Evolutionary conservation across 2,113 vertebrate genomes (phyloP), one percentile per base, ranked within the genome.

Genomic region (Periophthalmodon schlosseri): DNA sequence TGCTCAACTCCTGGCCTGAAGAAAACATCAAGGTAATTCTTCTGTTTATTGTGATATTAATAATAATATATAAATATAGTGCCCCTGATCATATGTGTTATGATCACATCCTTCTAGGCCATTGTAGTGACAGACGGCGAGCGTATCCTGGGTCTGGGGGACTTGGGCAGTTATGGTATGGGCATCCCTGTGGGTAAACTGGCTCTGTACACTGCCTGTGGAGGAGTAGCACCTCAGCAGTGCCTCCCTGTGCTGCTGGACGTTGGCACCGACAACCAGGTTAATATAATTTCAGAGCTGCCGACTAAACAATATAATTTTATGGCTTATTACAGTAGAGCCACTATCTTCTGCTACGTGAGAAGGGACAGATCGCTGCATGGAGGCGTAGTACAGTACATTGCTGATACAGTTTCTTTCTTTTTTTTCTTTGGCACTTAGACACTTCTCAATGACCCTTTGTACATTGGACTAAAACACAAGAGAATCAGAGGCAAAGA

Each of bases 71-170:
- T 44, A 44, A 44, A 11, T 33, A 12, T 28, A 60, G 13, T 60
- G 11, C 21, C 10, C 12, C 21, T 14, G 14, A 14, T 33, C 58
- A 24, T 16, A 68, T 8, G 50, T 34, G 0, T 61, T 24, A 2
- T 75, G 23, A 65, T 44, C 60, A 49, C 73, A 82, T 18, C 79
- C 14, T 72, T 88, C 20, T 75, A 99, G 98, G 98, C 98, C 8
- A 92, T 99, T 0, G 98, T 99, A 88, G 97, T 99, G 89, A 99
- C 97, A 0, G 98, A 99, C 4, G 97, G 98, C 24, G 98, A 99
- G 82, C 95, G 97, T 15, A 99, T 99, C 82, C 93, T 99, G 0
- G 97, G 97, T 12, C 93, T 99, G 72, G 97, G 97, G 14, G 97
- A 99, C 87, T 94, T 99, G 49, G 97, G 98, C 77, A 86, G 96